Conservation (phyloP, 1,140 invertebrate genomes). For the Ceratina japonica region DNA sequence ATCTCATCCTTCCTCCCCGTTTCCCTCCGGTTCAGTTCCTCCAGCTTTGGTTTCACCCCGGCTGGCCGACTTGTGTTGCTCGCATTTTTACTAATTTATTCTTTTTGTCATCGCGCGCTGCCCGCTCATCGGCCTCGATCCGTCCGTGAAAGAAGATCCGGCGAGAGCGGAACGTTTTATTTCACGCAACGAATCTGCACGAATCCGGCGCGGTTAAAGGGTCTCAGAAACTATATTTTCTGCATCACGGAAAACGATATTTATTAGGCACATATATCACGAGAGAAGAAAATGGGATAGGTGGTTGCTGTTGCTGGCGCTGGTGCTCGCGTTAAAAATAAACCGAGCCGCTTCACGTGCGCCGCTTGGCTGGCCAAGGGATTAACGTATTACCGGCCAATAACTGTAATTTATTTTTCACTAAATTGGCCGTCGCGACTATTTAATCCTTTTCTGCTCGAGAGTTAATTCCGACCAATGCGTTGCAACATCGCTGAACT, state of each 20-base stretch:
- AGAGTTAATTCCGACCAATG: conserved; percentile 22
- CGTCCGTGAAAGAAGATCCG: neutral
- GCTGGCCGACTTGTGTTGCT: neutral
- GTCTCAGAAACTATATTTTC: conserved; percentile 24
- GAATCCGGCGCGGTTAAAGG: neutral
- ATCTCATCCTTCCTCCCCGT: neutral
- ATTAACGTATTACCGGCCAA: conserved; percentile 40
- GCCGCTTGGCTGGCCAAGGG: neutral
- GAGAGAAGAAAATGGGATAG: neutral
- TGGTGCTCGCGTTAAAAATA: conserved; percentile 12
- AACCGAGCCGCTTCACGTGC: neutral
- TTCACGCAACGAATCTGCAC: neutral
- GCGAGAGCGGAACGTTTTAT: neutral
- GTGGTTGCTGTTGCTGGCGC: no score
- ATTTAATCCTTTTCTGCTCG: conserved; percentile 28
- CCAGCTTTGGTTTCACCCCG: no score
- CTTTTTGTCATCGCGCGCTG: conserved; percentile 27
- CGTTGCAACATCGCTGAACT: no score
- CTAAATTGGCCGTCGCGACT: conserved; percentile 12
- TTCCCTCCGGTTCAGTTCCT: neutral
- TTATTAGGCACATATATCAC: conserved; percentile 30
- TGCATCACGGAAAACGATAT: conserved; percentile 18
- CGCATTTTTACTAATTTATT: conserved; percentile 35
- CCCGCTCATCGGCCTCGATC: neutral
- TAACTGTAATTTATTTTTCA: conserved; percentile 48